Conservation (phyloP, 2,888 invertebrate genomes). For the Harmothoe impar region DNA sequence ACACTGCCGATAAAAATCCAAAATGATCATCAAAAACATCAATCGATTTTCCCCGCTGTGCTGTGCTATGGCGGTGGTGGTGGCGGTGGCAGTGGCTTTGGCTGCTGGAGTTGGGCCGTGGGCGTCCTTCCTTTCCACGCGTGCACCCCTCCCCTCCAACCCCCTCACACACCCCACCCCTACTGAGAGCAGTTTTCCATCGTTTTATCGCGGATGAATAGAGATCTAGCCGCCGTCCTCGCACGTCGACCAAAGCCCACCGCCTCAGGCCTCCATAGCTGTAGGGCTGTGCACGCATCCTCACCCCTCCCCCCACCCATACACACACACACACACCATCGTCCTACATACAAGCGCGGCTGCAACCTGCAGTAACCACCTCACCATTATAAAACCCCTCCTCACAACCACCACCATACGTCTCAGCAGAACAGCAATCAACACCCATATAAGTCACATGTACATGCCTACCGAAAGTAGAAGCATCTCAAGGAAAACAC, state of each 20-base stretch:
- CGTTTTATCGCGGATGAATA: slow-evolving; percentile 45
- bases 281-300: not conserved
- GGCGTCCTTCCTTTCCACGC: slow-evolving; percentile 3
- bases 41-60: slow-evolving; percentile 44
- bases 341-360: not conserved
- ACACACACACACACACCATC: not conserved
- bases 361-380: not conserved
- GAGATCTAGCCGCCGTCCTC: not conserved
- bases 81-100: slow-evolving; percentile 17
- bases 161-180: slow-evolving; percentile 1
- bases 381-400: not conserved
- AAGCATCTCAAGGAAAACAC: too few species aligned
- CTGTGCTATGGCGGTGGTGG: slow-evolving; percentile 10
- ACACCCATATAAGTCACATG: too few species aligned
- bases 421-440: not conserved
- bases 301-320: not conserved
- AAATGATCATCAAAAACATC: slow-evolving; percentile 57
- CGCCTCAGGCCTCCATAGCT: slow-evolving; percentile 20
- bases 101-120: not conserved
- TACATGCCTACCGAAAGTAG: too few species aligned
- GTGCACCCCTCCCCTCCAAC: not conserved
- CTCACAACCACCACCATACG: not conserved
- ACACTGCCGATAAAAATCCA: slow-evolving; percentile 55
- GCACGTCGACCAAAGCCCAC: slow-evolving; percentile 22
- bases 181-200: slow-evolving; percentile 46